These are phyloP conservation scores for Sycophila texana DNA, from an alignment of 2,888 invertebrate species.

Conservation along the genomic window DNA sequence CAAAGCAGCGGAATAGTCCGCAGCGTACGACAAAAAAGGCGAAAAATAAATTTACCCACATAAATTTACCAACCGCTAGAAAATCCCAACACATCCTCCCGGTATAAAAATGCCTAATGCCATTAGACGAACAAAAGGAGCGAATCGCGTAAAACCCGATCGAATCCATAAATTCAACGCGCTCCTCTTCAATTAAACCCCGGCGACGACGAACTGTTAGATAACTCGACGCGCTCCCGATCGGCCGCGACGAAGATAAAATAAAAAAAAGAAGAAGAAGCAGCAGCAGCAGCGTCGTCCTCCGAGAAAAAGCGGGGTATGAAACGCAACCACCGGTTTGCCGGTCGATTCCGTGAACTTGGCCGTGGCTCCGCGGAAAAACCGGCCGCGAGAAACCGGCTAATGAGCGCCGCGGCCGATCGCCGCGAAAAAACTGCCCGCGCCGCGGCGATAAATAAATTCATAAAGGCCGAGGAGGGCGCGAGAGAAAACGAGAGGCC, in stretches of 20 bases:
- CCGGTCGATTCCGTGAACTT: constrained; percentile 29
- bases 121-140: too few relatives aligned
- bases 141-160: neutral
- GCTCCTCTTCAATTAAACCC: constrained; percentile 37
- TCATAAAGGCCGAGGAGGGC: constrained; percentile 19
- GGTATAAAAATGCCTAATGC: too few relatives aligned
- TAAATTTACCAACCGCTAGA: too few relatives aligned
- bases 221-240: neutral
- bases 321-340: neutral
- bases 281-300: neutral
- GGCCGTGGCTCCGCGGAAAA: neutral
- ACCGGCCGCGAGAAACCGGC: neutral
- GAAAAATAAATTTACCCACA: too few relatives aligned
- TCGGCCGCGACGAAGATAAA: too few relatives aligned
- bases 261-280: too few relatives aligned
- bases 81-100: too few relatives aligned
- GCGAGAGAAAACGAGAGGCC: too few relatives aligned
- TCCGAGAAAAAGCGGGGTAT: constrained; percentile 4
- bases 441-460: constrained; percentile 43
- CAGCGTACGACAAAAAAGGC: too few relatives aligned
- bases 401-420: constrained; percentile 43
- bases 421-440: constrained; percentile 3
- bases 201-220: neutral
- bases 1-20: too few relatives aligned
- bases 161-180: neutral